Evolutionary conservation across 2,888 invertebrate species (phyloP).

Genomic region (Hypena proboscidalis): DNA sequence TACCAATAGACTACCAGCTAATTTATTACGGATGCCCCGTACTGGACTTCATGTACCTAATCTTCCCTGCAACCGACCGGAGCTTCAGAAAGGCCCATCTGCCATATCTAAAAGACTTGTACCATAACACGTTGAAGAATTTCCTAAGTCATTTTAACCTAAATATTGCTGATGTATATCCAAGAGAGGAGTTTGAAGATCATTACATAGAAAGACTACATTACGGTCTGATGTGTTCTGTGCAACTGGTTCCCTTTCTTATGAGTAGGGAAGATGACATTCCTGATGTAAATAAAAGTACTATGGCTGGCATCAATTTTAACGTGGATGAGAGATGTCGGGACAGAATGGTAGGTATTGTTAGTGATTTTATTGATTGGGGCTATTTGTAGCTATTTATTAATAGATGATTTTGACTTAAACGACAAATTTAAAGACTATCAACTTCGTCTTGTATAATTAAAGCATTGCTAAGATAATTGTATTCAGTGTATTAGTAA

Average conservation of each 20-base stretch:
- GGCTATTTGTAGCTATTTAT: slow-evolving; percentile 42
- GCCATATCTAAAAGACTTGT: slow-evolving; percentile 47
- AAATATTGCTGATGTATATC: slow-evolving; percentile 41
- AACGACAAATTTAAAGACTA: too few species aligned
- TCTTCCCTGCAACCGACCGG: slow-evolving; percentile 43
- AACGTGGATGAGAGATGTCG: slow-evolving; percentile 25
- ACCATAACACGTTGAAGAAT: slow-evolving; percentile 44
- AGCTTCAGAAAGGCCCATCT: slow-evolving; percentile 51
- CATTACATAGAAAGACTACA: slow-evolving; percentile 47
- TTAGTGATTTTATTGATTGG: slow-evolving; percentile 48
- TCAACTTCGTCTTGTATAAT: too few species aligned
- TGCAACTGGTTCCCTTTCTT: slow-evolving; percentile 35
- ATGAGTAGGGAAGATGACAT: slow-evolving; percentile 17
- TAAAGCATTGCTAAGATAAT: too few species aligned
- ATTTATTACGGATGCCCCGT: slow-evolving; percentile 45
- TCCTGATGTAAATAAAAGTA: slow-evolving; percentile 13
- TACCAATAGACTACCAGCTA: slow-evolving; percentile 50
- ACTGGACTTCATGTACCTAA: slow-evolving; percentile 46
- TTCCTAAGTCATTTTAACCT: slow-evolving; percentile 51
- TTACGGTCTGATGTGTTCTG: slow-evolving; percentile 49
- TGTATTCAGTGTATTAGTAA: too few species aligned
- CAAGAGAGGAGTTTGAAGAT: slow-evolving; percentile 49
- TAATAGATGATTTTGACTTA: too few species aligned
- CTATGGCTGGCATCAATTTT: slow-evolving; percentile 15
- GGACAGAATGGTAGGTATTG: slow-evolving; percentile 36